Base-by-base conservation (phyloP, 2,888 invertebrate genomes). In the Ochropleura plecta region DNA sequence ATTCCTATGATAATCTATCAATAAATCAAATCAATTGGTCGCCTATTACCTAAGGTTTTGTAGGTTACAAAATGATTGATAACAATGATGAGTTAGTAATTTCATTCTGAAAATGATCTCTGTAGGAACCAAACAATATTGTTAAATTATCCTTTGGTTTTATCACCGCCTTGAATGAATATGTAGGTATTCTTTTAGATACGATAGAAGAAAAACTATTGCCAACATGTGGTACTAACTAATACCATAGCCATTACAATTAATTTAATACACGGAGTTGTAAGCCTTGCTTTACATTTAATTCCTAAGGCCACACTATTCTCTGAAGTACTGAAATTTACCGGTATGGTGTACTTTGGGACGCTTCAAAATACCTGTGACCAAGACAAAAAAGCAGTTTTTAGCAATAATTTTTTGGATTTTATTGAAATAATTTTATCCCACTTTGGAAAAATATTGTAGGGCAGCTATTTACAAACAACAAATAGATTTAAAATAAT, bases 21-120 rank as follows among this genome's bases (percentile, higher is more conserved):
- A 63, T 63, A 77, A 77, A 77, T 76, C 53, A 63, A 62, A 49
- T 18, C 18, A 18, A 62, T 53, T 63, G 20, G 1, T 46, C 18
- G 6, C 12, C 9, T 44, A 57, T n/a, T 74, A 49, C 57, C 9
- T 73, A 48, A 16, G 16, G 40, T 5, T 57, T 75, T 30, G 9
- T 75, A 40, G 30, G n/a, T 30, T 42, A 49, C 44, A n/a, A 12
- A 16, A 42, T 30, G 20, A 51, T 57, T 55, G 53, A 55, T 20
- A 20, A 55, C 5, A 30, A 57, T 30, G 57, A 30, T 30, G 9
- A 67, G 51, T 76, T 76, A 60, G 67, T 66, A 51, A 18, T n/a
- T 46, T 14, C 8, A 46, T 59, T 20, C 10, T 65, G 12, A 42
- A 51, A 14, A 62, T 51, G 12, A 42, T 42, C 8, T n/a, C n/a